Evolutionary conservation across 2,113 vertebrate species (phyloP).

Genomic region (Amphilophus citrinellus): DNA sequence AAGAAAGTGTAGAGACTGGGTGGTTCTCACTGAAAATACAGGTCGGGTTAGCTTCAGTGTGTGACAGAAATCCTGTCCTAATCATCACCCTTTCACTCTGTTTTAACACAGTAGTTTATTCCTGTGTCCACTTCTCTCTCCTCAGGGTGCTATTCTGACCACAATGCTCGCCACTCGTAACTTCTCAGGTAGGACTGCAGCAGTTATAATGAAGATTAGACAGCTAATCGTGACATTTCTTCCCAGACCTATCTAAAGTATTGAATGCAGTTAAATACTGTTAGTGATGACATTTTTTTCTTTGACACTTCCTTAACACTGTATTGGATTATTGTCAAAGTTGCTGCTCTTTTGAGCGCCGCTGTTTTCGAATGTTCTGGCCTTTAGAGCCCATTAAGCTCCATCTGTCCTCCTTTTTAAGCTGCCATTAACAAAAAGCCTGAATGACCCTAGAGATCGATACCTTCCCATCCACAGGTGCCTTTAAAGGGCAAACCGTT

Average conservation of each 20-base stretch:
- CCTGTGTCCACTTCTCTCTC: conserved; percentile 43
- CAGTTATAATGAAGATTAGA: background rate
- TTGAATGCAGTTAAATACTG: background rate
- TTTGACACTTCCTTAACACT: background rate
- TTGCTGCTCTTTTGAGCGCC: background rate
- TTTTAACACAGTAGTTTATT: background rate
- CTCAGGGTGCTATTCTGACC: conserved; percentile 93
- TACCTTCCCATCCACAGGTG: background rate
- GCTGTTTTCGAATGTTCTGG: background rate
- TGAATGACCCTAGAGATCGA: background rate
- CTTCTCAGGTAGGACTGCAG: conserved; percentile 92
- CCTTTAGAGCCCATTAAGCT: conserved; percentile 23
- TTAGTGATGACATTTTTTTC: background rate
- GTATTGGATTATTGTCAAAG: background rate
- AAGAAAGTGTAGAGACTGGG: background rate
- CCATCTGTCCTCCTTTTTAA: background rate
- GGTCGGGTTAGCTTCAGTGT: no score
- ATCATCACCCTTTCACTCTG: background rate
- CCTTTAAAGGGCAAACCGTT: conserved; percentile 42
- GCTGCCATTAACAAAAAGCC: background rate
- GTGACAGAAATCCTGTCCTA: background rate
- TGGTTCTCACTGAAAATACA: rapidly evolving
- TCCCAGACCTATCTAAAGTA: background rate
- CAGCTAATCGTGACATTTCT: background rate
- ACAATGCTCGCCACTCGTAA: conserved; percentile 98